A percentile compares a stretch with the other conserved stretches of the same genome.
Evolutionary conservation across 2,888 invertebrate species (phyloP).

Genomic region (Bibio marci): DNA sequence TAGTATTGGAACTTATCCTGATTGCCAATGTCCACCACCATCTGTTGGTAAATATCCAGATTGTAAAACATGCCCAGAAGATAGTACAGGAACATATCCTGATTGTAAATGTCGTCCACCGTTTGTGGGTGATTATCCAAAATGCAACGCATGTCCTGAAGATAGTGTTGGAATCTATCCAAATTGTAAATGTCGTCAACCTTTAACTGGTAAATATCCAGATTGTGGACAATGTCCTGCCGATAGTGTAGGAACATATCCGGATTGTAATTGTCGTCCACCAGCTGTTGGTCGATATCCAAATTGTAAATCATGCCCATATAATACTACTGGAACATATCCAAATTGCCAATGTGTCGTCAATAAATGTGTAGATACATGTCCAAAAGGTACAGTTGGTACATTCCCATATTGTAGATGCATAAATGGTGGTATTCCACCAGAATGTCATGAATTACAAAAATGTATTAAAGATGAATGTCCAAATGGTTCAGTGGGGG

Average conservation of each 20-base stretch:
- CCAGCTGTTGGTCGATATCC: not conserved
- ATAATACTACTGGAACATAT: not conserved
- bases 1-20: no score
- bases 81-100: not conserved
- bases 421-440: no score
- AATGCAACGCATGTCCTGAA: not conserved
- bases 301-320: not conserved
- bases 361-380: no score
- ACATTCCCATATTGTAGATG: no score
- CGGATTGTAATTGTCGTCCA: not conserved
- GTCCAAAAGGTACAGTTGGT: no score
- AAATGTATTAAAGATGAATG: no score
- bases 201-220: not conserved
- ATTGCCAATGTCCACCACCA: not conserved
- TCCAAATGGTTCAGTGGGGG: no score
- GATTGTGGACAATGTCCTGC: not conserved
- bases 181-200: not conserved
- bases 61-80: not conserved
- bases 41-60: not conserved
- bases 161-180: not conserved
- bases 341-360: not conserved
- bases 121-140: not conserved
- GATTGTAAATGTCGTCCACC: not conserved
- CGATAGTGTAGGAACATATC: not conserved
- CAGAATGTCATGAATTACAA: no score